phyloP scores from a whole-genome alignment of 2,888 invertebrate genomes.

The Urechis unicinctus region DNA sequence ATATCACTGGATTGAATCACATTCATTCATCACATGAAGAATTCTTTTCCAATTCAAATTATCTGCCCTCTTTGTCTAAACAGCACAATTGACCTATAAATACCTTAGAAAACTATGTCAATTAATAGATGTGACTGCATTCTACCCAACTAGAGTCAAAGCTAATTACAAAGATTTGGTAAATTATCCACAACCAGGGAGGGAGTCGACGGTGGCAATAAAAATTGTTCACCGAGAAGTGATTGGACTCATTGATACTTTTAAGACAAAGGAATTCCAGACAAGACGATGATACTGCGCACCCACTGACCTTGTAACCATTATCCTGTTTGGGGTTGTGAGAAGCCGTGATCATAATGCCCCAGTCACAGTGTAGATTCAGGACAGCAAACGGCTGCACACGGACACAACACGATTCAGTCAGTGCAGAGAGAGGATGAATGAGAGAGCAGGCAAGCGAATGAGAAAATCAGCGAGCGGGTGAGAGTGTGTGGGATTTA shows the following conservation, averaged over 20 bases:
- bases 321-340: conserved; percentile 95
- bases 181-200: too few relatives aligned
- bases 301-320: conserved; percentile 73
- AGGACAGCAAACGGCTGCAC: conserved; percentile 69
- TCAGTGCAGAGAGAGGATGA: neutral
- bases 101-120: too few relatives aligned
- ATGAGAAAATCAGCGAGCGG: neutral
- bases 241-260: too few relatives aligned
- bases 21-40: neutral
- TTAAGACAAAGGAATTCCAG: too few relatives aligned
- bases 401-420: neutral
- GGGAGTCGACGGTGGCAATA: too few relatives aligned
- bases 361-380: conserved; percentile 69
- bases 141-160: too few relatives aligned
- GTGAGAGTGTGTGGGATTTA: neutral
- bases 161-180: too few relatives aligned
- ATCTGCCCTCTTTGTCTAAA: too few relatives aligned
- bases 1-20: neutral
- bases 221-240: too few relatives aligned
- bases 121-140: too few relatives aligned
- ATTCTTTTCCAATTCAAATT: too few relatives aligned
- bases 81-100: too few relatives aligned
- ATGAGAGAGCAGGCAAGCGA: neutral
- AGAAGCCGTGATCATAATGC: conserved; percentile 91
- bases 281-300: neutral